Evolutionary conservation across 2,888 invertebrate species (phyloP).

Genomic region (Microplitis manilae): DNA sequence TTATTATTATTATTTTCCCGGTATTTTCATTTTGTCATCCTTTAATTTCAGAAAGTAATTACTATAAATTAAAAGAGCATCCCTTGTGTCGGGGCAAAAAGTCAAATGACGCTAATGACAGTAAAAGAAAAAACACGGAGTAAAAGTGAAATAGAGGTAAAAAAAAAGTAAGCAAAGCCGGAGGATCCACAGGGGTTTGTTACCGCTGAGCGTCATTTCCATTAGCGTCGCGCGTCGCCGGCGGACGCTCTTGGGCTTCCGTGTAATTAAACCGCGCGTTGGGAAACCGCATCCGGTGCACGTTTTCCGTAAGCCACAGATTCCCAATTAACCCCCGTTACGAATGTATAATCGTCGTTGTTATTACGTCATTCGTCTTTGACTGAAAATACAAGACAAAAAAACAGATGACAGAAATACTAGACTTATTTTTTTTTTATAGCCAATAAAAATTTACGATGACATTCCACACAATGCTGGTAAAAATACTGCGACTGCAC

Average conservation of each 20-base stretch:
- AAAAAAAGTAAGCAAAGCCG: not conserved
- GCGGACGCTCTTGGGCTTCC: conserved; percentile 44
- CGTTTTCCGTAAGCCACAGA: conserved; percentile 50
- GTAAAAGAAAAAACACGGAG: conserved; percentile 17
- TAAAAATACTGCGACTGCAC: not conserved
- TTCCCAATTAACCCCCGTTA: conserved; percentile 54
- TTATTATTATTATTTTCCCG: conserved; percentile 9
- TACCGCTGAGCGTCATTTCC: conserved; percentile 32
- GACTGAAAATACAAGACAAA: not conserved
- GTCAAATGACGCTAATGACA: not conserved
- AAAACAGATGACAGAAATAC: conserved; percentile 1
- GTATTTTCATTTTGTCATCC: not conserved
- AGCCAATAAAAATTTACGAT: not conserved
- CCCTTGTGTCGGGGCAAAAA: not conserved
- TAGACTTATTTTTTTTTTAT: conserved; percentile 15
- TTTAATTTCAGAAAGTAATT: no score
- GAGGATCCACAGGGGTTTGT: not conserved
- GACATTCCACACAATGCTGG: not conserved
- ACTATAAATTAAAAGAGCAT: no score
- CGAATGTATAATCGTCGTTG: conserved; percentile 38
- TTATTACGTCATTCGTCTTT: conserved; percentile 25
- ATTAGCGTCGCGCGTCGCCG: conserved; percentile 40
- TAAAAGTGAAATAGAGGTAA: not conserved
- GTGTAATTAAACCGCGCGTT: conserved; percentile 53
- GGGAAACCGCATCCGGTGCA: conserved; percentile 52